These are phyloP conservation scores for Mamestra brassicae DNA, from an alignment of 2,888 invertebrate species.

Conservation along the genomic window DNA sequence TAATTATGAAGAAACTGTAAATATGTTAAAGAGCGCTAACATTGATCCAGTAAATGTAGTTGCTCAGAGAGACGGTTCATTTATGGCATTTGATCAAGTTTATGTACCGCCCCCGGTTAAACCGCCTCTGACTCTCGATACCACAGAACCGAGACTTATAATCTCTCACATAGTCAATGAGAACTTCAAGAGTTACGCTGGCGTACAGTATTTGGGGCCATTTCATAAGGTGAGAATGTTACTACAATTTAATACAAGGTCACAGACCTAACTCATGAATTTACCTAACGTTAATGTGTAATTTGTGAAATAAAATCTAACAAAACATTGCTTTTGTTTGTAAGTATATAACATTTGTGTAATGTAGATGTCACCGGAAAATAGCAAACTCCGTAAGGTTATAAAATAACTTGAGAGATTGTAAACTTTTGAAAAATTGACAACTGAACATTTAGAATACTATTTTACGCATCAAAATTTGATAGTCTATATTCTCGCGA, in stretches of 20 bases:
- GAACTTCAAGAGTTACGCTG: slow-evolving; percentile 99
- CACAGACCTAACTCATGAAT: neutral
- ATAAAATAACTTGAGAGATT: no score
- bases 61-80: slow-evolving; percentile 93
- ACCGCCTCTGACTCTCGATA: slow-evolving; percentile 93
- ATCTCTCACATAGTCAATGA: slow-evolving; percentile 97
- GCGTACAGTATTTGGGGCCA: slow-evolving; percentile 95
- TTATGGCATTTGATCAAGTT: slow-evolving; percentile 93
- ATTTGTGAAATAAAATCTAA: neutral
- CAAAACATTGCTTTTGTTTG: slow-evolving; percentile 2
- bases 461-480: no score
- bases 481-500: no score
- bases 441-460: no score
- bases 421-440: no score
- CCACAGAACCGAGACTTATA: slow-evolving; percentile 95
- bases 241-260: neutral
- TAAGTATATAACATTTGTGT: neutral
- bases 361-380: no score
- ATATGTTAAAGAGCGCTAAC: no score
- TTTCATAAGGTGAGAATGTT: slow-evolving; percentile 95
- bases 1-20: slow-evolving; percentile 11
- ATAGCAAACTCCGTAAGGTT: no score
- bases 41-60: slow-evolving; percentile 47
- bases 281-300: neutral
- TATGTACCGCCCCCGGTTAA: slow-evolving; percentile 95